Percentiles rank a stretch among this genome's conserved stretches.
phyloP scores from a whole-genome alignment of 2,797 vertebrate genomes.

The Odontamblyopus rebecca region DNA sequence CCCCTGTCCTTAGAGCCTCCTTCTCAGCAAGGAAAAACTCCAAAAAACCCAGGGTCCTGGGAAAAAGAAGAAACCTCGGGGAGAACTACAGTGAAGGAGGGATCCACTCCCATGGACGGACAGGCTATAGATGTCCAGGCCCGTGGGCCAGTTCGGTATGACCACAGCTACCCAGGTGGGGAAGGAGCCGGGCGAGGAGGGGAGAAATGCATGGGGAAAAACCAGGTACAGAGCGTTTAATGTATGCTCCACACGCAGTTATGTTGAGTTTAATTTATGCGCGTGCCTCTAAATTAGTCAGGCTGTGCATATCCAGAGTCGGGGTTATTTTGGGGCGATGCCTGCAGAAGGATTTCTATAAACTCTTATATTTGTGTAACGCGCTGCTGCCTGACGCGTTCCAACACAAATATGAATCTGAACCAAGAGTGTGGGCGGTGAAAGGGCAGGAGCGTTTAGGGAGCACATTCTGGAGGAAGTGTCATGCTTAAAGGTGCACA shows the following conservation, averaged over 20 bases:
- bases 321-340: background rate
- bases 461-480: background rate
- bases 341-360: background rate
- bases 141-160: too few relatives aligned
- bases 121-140: too few relatives aligned
- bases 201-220: too few relatives aligned
- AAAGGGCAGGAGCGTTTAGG: background rate
- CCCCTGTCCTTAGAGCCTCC: too few relatives aligned
- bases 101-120: too few relatives aligned
- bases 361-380: background rate
- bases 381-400: background rate
- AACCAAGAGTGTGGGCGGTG: background rate
- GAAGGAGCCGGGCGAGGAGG: too few relatives aligned
- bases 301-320: background rate
- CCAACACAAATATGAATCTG: background rate
- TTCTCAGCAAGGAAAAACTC: too few relatives aligned
- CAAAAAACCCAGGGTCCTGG: too few relatives aligned
- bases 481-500: background rate
- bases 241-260: background rate
- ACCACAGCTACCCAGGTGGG: too few relatives aligned
- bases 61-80: too few relatives aligned
- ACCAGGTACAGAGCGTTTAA: too few relatives aligned
- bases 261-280: slow-evolving; percentile 3
- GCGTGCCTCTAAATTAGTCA: slow-evolving; percentile 25
- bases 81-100: too few relatives aligned